Percentiles rank a stretch among this genome's conserved stretches.
Conservation (phyloP, 1,140 invertebrate species). For the Penaeus japonicus region DNA sequence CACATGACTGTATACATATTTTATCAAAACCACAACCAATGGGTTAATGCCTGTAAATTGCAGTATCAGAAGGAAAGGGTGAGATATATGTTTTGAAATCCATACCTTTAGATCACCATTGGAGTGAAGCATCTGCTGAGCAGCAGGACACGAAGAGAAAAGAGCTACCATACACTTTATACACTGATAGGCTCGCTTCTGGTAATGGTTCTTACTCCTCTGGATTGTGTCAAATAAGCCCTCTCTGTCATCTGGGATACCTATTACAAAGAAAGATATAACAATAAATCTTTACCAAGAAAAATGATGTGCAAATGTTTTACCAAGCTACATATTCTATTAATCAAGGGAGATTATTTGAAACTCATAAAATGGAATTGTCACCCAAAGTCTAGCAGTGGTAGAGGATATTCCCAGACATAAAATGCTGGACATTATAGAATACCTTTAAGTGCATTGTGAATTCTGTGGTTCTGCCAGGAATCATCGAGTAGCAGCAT, state of each 20-base stretch:
- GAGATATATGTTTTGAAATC: neutral
- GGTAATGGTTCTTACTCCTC: constrained; percentile 91
- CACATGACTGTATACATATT: too few species aligned
- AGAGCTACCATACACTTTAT: constrained; percentile 93
- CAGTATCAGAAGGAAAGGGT: constrained; percentile 73
- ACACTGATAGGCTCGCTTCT: constrained; percentile 95
- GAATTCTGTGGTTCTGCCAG: constrained; percentile 92
- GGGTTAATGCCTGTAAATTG: too few species aligned
- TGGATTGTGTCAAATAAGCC: constrained; percentile 93
- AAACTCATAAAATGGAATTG: too few species aligned
- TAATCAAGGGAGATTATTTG: neutral
- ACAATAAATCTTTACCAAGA: constrained; percentile 6
- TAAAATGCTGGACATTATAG: too few species aligned
- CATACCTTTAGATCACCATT: constrained; percentile 57
- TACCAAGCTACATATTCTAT: neutral
- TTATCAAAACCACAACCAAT: too few species aligned
- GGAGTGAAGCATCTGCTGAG: constrained; percentile 59
- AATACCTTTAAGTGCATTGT: constrained; percentile 86
- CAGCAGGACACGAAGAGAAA: constrained; percentile 80
- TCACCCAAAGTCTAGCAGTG: neutral
- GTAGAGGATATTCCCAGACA: neutral
- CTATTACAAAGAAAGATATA: constrained; percentile 63
- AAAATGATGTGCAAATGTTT: neutral
- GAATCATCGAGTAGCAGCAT: constrained; percentile 92
- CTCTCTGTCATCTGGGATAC: constrained; percentile 89